Conservation (phyloP, 1,140 invertebrate species). For the Ips typographus region DNA sequence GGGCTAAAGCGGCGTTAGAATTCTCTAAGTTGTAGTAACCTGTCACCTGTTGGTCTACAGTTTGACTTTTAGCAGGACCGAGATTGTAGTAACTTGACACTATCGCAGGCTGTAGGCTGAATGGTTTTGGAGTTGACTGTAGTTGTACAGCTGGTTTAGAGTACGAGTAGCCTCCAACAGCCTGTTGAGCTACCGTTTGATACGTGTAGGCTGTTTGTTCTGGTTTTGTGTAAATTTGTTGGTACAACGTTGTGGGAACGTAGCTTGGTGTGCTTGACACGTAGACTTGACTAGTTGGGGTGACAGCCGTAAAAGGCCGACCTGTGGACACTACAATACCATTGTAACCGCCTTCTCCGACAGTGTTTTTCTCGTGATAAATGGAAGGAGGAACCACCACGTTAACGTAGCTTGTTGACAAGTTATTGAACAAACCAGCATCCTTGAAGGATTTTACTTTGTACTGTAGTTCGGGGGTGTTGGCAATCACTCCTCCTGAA, state of each 20-base stretch:
- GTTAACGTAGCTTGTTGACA: conserved; percentile 30
- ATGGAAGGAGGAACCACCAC: conserved; percentile 26
- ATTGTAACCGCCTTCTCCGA: conserved; percentile 34
- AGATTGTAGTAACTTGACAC: conserved; percentile 11
- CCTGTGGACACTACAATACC: conserved; percentile 12
- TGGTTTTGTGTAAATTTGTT: conserved; percentile 12
- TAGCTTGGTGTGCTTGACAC: conserved; percentile 9
- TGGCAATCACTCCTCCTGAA: conserved; percentile 46
- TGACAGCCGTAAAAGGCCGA: conserved; percentile 13
- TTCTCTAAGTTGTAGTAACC: too few relatives aligned
- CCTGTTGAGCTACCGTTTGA: conserved; percentile 23
- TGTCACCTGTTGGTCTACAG: neutral
- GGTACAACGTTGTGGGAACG: neutral
- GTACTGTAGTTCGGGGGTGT: conserved; percentile 46
- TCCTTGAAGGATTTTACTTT: conserved; percentile 38
- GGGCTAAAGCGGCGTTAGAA: neutral
- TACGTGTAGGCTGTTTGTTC: conserved; percentile 17
- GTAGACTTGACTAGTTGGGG: conserved; percentile 9
- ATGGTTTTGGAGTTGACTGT: conserved; percentile 2
- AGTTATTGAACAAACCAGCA: conserved; percentile 17
- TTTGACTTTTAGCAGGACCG: neutral
- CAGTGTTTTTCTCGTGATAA: neutral
- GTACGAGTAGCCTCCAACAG: conserved; percentile 8
- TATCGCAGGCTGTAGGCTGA: neutral
- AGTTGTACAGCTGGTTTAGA: neutral